These are phyloP conservation scores for Potamarius usumacintae DNA, from an alignment of 2,113 vertebrate species.

Conservation along the genomic window DNA sequence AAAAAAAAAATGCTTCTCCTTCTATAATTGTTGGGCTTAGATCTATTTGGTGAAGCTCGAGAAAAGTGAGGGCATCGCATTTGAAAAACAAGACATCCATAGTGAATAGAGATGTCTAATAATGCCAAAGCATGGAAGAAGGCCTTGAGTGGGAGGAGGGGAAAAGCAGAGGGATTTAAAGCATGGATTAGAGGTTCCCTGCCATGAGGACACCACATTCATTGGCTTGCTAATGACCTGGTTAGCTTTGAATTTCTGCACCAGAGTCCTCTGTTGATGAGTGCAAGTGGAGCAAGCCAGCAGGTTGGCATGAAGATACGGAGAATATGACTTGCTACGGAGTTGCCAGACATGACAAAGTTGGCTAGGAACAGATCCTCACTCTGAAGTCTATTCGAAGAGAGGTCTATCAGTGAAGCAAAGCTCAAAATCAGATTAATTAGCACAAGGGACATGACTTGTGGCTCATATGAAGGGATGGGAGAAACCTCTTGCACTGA, in stretches of 20 bases:
- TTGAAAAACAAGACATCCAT: not conserved
- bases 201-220: not conserved
- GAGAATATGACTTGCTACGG: conserved; percentile 7
- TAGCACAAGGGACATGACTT: conserved; percentile 47
- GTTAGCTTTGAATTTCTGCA: conserved; percentile 21
- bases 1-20: conserved; percentile 59
- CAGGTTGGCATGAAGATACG: conserved; percentile 2
- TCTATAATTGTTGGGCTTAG: conserved; percentile 10
- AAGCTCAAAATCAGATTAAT: conserved; percentile 54
- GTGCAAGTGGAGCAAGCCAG: not conserved
- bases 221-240: conserved; percentile 18
- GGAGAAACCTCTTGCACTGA: not conserved
- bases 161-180: conserved; percentile 14
- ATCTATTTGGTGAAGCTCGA: conserved; percentile 31
- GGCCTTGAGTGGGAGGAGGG: conserved; percentile 35
- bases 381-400: conserved; percentile 23
- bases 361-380: conserved; percentile 16
- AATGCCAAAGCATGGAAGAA: conserved; percentile 21
- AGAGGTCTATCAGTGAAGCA: conserved; percentile 23
- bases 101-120: conserved; percentile 23
- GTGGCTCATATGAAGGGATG: conserved; percentile 30
- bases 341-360: conserved; percentile 25
- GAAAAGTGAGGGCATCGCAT: not conserved
- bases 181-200: conserved; percentile 10
- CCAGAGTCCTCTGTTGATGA: not conserved